Percentiles rank a stretch among this genome's conserved stretches.
Evolutionary conservation across 2,888 invertebrate species (phyloP).

Genomic region (Hemithea aestivaria): DNA sequence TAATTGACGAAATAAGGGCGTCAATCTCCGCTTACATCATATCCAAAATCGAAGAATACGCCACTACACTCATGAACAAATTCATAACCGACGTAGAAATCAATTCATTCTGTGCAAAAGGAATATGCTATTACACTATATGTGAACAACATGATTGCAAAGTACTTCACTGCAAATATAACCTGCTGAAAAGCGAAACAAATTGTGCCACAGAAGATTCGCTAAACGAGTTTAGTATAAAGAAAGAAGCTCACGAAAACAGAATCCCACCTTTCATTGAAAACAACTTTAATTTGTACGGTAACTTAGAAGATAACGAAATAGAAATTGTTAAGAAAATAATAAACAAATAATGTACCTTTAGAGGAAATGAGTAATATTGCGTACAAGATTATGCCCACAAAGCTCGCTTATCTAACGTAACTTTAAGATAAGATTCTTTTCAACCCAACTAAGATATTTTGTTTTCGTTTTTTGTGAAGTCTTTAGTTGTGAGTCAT

Average conservation of each 20-base stretch:
- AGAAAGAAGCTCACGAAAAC: conserved; percentile 11
- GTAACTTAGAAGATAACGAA: conserved; percentile 40
- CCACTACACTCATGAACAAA: conserved; percentile 44
- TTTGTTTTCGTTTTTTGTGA: conserved; percentile 2
- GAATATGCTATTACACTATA: conserved; percentile 47
- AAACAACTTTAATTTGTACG: conserved; percentile 11
- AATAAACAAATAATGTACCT: conserved; percentile 29
- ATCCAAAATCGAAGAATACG: conserved; percentile 39
- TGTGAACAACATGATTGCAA: conserved; percentile 39
- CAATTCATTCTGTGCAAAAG: conserved; percentile 44
- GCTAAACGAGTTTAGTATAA: no score
- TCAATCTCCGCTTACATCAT: conserved; percentile 36
- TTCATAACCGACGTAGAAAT: conserved; percentile 41
- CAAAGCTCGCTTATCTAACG: conserved; percentile 25
- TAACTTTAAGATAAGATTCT: conserved; percentile 22
- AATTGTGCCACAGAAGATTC: conserved; percentile 34
- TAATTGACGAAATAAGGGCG: conserved; percentile 18
- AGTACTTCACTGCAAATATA: conserved; percentile 43
- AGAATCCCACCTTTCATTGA: conserved; percentile 16
- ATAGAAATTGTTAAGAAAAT: conserved; percentile 37
- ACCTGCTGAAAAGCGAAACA: conserved; percentile 40
- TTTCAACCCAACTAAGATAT: conserved; percentile 11
- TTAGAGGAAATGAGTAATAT: conserved; percentile 5
- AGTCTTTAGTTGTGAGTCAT: not conserved
- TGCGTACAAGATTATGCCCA: conserved; percentile 13